Base-by-base conservation (phyloP, 2,113 vertebrate genomes). In the Lycocorax pyrrhopterus region DNA sequence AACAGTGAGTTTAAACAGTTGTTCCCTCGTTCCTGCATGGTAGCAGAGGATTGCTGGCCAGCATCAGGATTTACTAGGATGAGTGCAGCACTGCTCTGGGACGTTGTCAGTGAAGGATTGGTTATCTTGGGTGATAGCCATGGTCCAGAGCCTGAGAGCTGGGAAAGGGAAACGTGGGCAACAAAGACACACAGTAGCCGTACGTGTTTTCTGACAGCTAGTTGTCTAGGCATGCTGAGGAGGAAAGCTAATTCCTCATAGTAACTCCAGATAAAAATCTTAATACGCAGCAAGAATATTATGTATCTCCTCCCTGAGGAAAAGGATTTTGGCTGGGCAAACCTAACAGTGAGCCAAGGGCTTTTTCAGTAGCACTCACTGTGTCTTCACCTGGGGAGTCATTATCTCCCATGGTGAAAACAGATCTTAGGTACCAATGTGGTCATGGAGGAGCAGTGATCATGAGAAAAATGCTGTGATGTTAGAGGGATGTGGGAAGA, bases 11-110 rank as follows among this genome's bases (percentile, higher is more conserved):
- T 58, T 43, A 13, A 49, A 6, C 25, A 14, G 2, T 8, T 43
- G 22, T 21, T 71, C 33, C 58, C 84, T 71, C 0, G 0, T 46
- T 89, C 55, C 58, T 21, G 2, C 8, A 0, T 8, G 27, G 29
- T 13, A 22, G 51, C 68, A 59, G 53, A 43, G 47, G 26, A 21
- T 33, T 39, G 9, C 35, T 33, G 74, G 33, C 23, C 25, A 68
- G 53, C 32, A 9, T 12, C 46, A 23, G 76, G 15, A 16, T 72
- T 60, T n/a, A 3, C 21, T 39, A 1, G 1, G 13, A 32, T 7
- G 41, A 53, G 35, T 46, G 68, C 49, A 73, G 63, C 30, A 3
- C 60, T n/a, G 1, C 5, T 39, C 46, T 63, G 44, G 30, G 76
- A 59, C 33, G 13, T 16, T 39, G 46, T 33, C 43, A 67, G 39